Evolutionary conservation across 2,888 invertebrate genomes (phyloP).

Genomic region (Phasia obesa): DNA sequence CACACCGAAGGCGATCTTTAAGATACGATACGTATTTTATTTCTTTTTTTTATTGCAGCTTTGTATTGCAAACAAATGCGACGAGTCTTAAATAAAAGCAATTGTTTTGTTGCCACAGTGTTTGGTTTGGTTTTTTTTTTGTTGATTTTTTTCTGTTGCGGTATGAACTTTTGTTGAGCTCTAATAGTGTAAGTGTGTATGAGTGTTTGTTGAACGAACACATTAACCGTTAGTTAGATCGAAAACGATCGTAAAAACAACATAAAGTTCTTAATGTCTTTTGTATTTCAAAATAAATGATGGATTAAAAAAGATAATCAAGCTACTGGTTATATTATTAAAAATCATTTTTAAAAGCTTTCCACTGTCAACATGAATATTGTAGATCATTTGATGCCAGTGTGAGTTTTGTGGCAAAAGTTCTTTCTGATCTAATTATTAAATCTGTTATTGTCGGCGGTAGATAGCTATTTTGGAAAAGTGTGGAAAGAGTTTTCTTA

Average conservation of each 20-base stretch:
- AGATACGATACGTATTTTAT: slow-evolving; percentile 46
- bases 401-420: too few species aligned
- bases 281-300: slow-evolving; percentile 54
- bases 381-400: neutral
- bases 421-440: too few species aligned
- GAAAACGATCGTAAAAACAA: slow-evolving; percentile 39
- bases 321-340: slow-evolving; percentile 10
- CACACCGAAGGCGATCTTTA: slow-evolving; percentile 68
- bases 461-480: too few species aligned
- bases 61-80: slow-evolving; percentile 49
- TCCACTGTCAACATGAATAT: slow-evolving; percentile 24
- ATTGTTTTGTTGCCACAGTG: slow-evolving; percentile 17
- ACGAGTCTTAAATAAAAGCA: slow-evolving; percentile 26
- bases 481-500: too few species aligned
- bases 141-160: neutral
- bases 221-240: slow-evolving; percentile 43
- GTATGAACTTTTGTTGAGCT: slow-evolving; percentile 47
- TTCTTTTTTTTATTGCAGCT: slow-evolving; percentile 30
- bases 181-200: neutral
- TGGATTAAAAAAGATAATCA: slow-evolving; percentile 56
- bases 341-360: slow-evolving; percentile 3
- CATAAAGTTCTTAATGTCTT: slow-evolving; percentile 6
- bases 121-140: neutral
- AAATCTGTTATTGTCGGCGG: too few species aligned
- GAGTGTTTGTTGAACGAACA: too few species aligned